phyloP scores from a whole-genome alignment of 2,888 invertebrate genomes.

The Drosophila kuntzei region DNA sequence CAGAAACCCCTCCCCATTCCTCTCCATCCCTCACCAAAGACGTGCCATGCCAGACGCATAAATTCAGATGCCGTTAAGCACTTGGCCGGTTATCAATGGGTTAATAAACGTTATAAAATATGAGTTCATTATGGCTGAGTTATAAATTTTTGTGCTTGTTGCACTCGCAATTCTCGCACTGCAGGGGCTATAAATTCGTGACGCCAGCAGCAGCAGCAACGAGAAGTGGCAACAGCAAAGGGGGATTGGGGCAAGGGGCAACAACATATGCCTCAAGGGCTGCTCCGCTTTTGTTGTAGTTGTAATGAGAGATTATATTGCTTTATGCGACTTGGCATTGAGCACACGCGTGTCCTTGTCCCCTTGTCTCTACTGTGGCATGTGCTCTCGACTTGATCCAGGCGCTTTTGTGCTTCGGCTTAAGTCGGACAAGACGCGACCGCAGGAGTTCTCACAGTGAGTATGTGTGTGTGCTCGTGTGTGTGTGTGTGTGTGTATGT shows the following conservation, averaged over 20 bases:
- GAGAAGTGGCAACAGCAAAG: not conserved
- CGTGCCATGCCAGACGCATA: constrained; percentile 67
- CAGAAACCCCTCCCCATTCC: not conserved
- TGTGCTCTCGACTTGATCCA: constrained; percentile 67
- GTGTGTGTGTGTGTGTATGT: not conserved
- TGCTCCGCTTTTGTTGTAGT: constrained; percentile 69
- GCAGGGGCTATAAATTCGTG: constrained; percentile 77
- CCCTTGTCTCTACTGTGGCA: constrained; percentile 17
- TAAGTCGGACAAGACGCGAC: constrained; percentile 47
- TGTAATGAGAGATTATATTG: constrained; percentile 79
- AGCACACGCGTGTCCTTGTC: constrained; percentile 65
- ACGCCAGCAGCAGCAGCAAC: constrained; percentile 41
- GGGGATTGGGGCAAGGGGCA: not conserved
- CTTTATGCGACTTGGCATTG: constrained; percentile 74
- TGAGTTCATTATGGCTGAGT: constrained; percentile 78
- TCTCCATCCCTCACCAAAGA: constrained; percentile 7
- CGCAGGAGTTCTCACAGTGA: constrained; percentile 23
- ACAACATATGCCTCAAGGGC: constrained; percentile 62
- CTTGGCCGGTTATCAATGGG: constrained; percentile 78
- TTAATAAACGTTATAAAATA: constrained; percentile 80
- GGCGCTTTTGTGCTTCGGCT: constrained; percentile 55
- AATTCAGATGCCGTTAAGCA: constrained; percentile 68
- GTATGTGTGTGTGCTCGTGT: not conserved
- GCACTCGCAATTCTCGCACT: constrained; percentile 66
- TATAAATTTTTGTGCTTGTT: constrained; percentile 78